Conservation (phyloP, 2,797 vertebrate species). For the Platyrinchus mystaceus region DNA sequence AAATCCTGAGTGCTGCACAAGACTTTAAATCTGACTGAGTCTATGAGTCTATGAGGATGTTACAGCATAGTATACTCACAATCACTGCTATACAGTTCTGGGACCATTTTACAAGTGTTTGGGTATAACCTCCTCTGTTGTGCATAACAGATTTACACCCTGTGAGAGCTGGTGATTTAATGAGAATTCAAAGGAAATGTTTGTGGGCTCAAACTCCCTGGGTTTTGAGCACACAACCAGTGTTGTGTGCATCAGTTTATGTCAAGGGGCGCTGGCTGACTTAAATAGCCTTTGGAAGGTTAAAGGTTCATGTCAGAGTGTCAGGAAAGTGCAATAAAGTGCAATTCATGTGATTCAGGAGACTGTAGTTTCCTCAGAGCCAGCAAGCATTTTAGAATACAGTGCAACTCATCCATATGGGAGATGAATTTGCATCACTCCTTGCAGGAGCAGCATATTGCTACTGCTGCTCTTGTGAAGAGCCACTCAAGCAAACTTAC, state of each 20-base stretch:
- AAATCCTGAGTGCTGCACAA: not conserved
- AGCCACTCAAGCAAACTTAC: not conserved
- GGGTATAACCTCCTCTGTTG: not conserved
- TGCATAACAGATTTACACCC: not conserved
- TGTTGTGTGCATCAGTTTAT: rapidly evolving
- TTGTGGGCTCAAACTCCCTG: not conserved
- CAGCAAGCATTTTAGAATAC: not conserved
- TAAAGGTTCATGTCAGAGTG: not conserved
- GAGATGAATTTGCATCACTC: not conserved
- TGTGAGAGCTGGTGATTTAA: not conserved
- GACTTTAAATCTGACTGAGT: not conserved
- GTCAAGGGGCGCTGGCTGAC: no score
- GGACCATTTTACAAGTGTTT: not conserved
- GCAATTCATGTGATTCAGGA: not conserved
- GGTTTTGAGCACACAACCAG: not conserved
- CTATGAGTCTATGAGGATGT: not conserved
- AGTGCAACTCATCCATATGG: not conserved
- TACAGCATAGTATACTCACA: not conserved
- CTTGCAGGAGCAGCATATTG: not conserved
- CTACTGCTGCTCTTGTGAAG: not conserved
- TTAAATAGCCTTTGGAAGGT: not conserved
- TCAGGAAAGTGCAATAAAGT: not conserved
- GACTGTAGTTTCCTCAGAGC: not conserved
- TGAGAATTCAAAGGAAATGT: not conserved
- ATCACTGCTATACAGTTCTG: not conserved